Percentiles rank a stretch among this genome's conserved stretches.
These are phyloP conservation scores for Acanthoscelides obtectus DNA, from an alignment of 2,888 invertebrate species.

Conservation along the genomic window DNA sequence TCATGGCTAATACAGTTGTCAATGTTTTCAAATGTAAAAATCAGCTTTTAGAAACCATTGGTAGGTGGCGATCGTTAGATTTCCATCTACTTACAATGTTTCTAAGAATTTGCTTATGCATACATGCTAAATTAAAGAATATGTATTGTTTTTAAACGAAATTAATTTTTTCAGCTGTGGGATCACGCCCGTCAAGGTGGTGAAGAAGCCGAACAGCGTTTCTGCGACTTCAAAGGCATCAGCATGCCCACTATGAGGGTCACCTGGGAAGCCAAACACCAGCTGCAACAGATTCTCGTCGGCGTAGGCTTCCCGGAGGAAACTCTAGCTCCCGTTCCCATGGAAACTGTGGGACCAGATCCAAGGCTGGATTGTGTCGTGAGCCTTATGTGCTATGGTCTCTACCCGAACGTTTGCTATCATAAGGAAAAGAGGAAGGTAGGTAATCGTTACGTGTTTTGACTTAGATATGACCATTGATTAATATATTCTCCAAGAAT, in stretches of 20 bases:
- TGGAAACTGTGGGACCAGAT: conserved; percentile 75
- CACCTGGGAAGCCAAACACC: conserved; percentile 84
- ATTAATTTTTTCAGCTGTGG: conserved; percentile 55
- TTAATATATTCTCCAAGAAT: no score
- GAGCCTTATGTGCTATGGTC: conserved; percentile 81
- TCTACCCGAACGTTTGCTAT: conserved; percentile 95
- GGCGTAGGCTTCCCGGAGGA: conserved; percentile 88
- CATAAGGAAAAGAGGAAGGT: conserved; percentile 94
- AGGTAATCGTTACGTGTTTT: no score
- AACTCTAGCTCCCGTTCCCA: conserved; percentile 66
- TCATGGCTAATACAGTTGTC: no score
- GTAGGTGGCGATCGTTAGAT: no score
- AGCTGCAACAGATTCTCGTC: conserved; percentile 55
- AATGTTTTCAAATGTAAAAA: no score
- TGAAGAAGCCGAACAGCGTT: conserved; percentile 71
- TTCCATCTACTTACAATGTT: no score
- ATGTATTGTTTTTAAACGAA: background rate
- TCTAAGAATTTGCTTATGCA: no score
- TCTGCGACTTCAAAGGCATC: conserved; percentile 87
- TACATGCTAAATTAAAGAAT: no score
- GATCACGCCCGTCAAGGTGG: conserved; percentile 63
- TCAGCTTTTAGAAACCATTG: no score
- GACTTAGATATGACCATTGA: no score
- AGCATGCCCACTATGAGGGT: conserved; percentile 86
- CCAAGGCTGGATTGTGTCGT: conserved; percentile 76